Percentiles rank a stretch among this genome's conserved stretches.
phyloP scores from a whole-genome alignment of 1,140 invertebrate species.

The Nebria ingens region DNA sequence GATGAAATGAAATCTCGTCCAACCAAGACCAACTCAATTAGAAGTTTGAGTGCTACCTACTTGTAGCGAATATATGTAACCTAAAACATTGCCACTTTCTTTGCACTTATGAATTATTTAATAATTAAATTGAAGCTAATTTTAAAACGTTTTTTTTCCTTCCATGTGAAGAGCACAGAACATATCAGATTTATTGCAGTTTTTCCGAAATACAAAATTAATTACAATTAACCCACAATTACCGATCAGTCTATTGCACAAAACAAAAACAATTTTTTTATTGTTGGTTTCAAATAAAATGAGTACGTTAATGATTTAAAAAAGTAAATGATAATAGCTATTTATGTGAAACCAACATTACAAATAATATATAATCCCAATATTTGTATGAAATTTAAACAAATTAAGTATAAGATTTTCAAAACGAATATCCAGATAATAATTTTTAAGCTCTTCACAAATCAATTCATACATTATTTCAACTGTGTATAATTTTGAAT shows the following conservation, averaged over 20 bases:
- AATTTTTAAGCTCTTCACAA: conserved; percentile 6
- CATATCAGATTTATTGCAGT: not conserved
- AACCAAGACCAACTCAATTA: too few species aligned
- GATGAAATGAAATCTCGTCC: too few species aligned
- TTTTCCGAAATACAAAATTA: not conserved
- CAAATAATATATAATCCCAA: not conserved
- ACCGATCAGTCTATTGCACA: conserved; percentile 3
- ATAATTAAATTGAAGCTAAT: not conserved
- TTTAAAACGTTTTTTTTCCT: not conserved
- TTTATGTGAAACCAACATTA: conserved; percentile 7
- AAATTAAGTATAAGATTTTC: not conserved
- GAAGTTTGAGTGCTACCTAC: too few species aligned
- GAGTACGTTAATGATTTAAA: not conserved
- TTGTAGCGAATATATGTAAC: too few species aligned
- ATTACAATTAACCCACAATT: not conserved
- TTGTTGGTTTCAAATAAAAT: conserved; percentile 9
- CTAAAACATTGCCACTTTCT: not conserved
- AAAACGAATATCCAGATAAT: not conserved
- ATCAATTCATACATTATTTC: not conserved
- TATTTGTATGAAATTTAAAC: not conserved
- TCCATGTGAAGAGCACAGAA: not conserved
- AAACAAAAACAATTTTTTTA: not conserved
- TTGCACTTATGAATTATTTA: not conserved
- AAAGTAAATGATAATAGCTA: not conserved
- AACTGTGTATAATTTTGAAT: not conserved